Conservation (phyloP, 2,113 vertebrate species). For the Lepisosteus osseus region DNA sequence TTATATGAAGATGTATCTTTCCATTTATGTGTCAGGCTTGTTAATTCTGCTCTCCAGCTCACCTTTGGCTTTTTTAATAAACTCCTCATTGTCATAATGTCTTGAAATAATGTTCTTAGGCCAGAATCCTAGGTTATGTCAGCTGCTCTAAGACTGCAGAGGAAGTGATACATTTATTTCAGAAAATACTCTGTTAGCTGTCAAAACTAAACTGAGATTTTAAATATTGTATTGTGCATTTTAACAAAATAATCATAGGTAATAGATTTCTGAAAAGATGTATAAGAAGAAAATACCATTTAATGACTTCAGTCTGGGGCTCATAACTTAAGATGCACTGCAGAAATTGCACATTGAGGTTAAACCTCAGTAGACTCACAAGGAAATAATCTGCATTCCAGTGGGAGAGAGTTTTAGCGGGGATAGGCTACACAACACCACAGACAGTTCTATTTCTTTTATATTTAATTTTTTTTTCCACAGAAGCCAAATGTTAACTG, state of each 20-base stretch:
- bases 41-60: too few relatives aligned
- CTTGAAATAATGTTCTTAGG: slow-evolving; percentile 34
- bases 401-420: slow-evolving; percentile 42
- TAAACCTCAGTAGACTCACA: slow-evolving; percentile 50
- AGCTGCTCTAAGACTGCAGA: slow-evolving; percentile 20
- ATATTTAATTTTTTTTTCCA: slow-evolving; percentile 22
- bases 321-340: slow-evolving; percentile 41
- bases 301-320: slow-evolving; percentile 45
- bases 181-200: slow-evolving; percentile 23
- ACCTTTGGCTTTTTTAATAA: too few relatives aligned
- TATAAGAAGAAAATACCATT: slow-evolving; percentile 33
- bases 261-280: slow-evolving; percentile 33
- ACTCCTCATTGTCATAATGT: neutral
- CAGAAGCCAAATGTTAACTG: slow-evolving; percentile 43
- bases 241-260: slow-evolving; percentile 22
- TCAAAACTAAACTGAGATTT: neutral
- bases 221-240: neutral
- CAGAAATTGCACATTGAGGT: slow-evolving; percentile 41
- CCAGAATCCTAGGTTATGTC: slow-evolving; percentile 22
- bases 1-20: too few relatives aligned
- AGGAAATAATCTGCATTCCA: slow-evolving; percentile 56
- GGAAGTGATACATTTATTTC: slow-evolving; percentile 25
- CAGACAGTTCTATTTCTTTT: slow-evolving; percentile 53
- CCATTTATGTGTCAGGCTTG: too few relatives aligned
- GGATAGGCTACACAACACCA: slow-evolving; percentile 39